phyloP scores from a whole-genome alignment of 2,113 vertebrate genomes.

The Saguinus imperator region DNA sequence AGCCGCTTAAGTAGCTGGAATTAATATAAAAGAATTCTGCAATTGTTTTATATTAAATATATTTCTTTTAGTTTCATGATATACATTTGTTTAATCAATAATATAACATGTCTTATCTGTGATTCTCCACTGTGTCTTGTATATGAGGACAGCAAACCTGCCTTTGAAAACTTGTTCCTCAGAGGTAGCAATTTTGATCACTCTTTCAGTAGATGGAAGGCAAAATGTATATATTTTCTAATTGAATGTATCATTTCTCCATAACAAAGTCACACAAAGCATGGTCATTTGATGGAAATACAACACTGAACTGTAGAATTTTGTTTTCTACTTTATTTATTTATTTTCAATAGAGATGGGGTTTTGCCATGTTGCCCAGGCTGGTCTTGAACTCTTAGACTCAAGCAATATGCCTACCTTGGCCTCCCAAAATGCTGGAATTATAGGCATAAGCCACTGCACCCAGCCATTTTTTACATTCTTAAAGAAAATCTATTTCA shows the following conservation, averaged over 20 bases:
- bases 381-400: no score
- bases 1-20: no score
- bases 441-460: no score
- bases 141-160: background rate
- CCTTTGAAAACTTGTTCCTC: background rate
- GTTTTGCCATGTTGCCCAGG: no score
- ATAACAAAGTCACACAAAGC: background rate
- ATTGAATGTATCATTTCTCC: background rate
- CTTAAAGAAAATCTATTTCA: background rate
- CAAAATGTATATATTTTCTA: background rate
- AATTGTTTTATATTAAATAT: background rate
- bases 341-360: no score
- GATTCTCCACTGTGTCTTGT: background rate
- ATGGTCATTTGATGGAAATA: background rate
- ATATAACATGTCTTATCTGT: background rate
- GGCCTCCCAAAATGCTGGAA: no score
- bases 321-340: background rate
- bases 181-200: background rate
- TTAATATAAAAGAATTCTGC: no score
- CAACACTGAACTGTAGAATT: background rate
- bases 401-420: no score
- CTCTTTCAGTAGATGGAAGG: background rate
- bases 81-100: background rate
- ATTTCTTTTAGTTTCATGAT: background rate
- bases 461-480: background rate